Evolutionary conservation across 2,113 vertebrate genomes (phyloP).

Genomic region (Cepphus grylle): DNA sequence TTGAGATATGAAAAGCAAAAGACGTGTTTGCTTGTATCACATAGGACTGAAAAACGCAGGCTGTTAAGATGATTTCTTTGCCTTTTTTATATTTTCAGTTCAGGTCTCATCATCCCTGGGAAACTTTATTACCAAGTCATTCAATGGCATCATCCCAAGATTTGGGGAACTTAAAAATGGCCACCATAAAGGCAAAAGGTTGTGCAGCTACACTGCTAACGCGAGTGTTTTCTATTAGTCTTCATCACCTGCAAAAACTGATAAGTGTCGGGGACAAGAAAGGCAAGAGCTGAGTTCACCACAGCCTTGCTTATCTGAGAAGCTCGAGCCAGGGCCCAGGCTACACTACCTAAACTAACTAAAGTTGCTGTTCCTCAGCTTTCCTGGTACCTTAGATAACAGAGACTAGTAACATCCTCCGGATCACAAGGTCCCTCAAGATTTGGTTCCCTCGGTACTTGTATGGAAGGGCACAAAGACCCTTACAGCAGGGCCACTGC

Average conservation of each 20-base stretch:
- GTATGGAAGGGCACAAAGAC: neutral
- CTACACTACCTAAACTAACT: neutral
- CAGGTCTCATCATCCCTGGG: neutral
- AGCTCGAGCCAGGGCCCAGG: neutral
- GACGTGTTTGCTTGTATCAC: accelerated
- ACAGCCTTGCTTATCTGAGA: neutral
- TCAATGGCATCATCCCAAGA: neutral
- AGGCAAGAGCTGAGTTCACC: neutral
- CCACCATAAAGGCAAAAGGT: neutral
- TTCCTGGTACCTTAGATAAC: neutral
- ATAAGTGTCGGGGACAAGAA: neutral
- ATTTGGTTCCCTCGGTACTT: neutral
- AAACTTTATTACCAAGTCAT: neutral
- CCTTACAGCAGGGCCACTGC: neutral
- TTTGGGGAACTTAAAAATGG: neutral
- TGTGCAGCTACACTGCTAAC: neutral
- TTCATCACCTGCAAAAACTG: neutral
- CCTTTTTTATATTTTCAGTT: neutral
- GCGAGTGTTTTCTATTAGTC: neutral
- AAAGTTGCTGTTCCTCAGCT: neutral
- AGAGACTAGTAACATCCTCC: neutral
- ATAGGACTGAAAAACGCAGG: neutral
- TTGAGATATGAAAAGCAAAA: neutral
- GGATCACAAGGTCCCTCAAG: neutral
- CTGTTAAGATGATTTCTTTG: neutral